A percentile compares a stretch with the other conserved stretches of the same genome.
Conservation (phyloP, 1,140 invertebrate species). For the Hestina assimilis region DNA sequence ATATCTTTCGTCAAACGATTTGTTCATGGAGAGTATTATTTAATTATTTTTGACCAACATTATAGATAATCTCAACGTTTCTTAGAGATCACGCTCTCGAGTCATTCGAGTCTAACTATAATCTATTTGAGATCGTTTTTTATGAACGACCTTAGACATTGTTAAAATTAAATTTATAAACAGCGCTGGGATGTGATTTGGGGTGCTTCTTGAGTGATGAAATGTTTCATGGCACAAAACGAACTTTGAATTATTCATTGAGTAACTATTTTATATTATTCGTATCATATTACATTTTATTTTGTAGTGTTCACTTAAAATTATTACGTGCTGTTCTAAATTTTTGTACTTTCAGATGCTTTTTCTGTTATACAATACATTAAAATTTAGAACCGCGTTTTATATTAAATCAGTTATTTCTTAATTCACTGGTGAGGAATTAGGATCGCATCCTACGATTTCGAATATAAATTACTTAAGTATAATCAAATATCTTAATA, state of each 20-base stretch:
- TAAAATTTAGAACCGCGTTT: not conserved
- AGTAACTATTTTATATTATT: constrained; percentile 1
- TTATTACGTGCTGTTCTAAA: not conserved
- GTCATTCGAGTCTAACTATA: too few relatives aligned
- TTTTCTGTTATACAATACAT: not conserved
- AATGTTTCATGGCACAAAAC: too few relatives aligned
- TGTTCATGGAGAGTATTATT: not conserved
- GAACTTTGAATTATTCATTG: too few relatives aligned
- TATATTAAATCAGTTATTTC: not conserved
- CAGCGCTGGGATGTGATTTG: too few relatives aligned
- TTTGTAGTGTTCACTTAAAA: not conserved
- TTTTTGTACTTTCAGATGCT: not conserved
- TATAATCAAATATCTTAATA: not conserved
- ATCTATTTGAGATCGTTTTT: not conserved
- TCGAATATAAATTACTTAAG: not conserved
- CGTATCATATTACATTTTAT: not conserved
- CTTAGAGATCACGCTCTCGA: too few relatives aligned
- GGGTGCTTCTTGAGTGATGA: too few relatives aligned
- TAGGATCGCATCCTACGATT: not conserved
- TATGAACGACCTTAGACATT: too few relatives aligned
- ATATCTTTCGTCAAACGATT: not conserved
- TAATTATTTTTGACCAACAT: not conserved
- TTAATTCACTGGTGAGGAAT: too few relatives aligned
- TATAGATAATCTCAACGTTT: not conserved
- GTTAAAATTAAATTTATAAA: too few relatives aligned